Base-by-base conservation (phyloP, 2,888 invertebrate species). In the Dolichomitus sp. region DNA sequence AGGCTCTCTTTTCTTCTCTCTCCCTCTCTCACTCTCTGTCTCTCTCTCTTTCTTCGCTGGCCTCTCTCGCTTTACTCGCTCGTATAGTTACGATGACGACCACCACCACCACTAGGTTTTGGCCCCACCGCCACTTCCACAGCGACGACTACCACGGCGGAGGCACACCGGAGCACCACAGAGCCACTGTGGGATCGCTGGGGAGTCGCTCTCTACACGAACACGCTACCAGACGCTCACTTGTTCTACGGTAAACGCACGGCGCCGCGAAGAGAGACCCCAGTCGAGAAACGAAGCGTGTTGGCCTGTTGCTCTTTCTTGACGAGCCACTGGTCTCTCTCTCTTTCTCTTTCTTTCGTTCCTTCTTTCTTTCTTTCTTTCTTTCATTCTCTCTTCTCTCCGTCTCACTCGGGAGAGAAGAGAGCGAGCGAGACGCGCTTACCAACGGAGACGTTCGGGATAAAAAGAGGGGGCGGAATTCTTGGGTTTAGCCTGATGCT, bases 271-370 rank as follows among this genome's bases (percentile, higher is more conserved):
- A 73, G 68, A 68, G 48, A 74, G 85, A 83, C 19, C 19, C 52
- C 19, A 19, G 9, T 52, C 87, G 87, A 88, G 88, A 87, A 88
- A 88, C 59, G 77, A 76, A 65, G 79, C 80, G 80, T 69, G 81
- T 79, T 84, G 77, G 86, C 88, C 88, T 88, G 88, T 88, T 88
- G 90, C 87, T 90, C 88, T 90, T 90, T 89, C 89, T 88, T 88
- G 87, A 85, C 85, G 83, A 87, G 86, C 84, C 84, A 85, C 87
- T 86, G 83, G 61, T 76, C 84, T 76, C 70, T 54, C n/a, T 37
- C n/a, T 42, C 14, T 14, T 2, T 42, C 42, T 42, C 42, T 42
- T 3, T 42, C 42, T 42, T 4, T 42, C 42, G 0, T 4, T 42
- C 42, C 12, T 14, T 14, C 42, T 3, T 14, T 14, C 42, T 42